These are phyloP conservation scores for Cephus spinipes DNA, from an alignment of 2,888 invertebrate genomes.

Conservation along the genomic window DNA sequence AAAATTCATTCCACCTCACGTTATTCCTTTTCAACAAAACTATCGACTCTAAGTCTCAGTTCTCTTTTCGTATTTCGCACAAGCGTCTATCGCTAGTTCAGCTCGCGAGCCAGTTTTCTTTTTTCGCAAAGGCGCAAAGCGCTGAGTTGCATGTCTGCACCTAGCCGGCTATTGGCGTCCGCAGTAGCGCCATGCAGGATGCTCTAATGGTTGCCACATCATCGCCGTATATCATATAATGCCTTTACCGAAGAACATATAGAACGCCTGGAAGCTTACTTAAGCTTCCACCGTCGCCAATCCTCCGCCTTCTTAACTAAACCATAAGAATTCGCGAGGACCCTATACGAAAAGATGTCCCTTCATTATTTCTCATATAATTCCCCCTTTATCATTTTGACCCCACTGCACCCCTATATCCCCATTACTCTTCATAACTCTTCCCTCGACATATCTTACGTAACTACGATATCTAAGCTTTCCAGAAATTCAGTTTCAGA, in stretches of 20 bases:
- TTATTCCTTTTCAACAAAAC: neutral
- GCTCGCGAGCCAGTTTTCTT: neutral
- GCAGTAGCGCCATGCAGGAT: constrained; percentile 1
- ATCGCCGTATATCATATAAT: constrained; percentile 14
- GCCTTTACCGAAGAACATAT: neutral
- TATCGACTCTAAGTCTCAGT: neutral
- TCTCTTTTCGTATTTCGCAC: neutral
- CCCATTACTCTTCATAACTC: neutral
- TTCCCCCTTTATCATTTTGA: too few species aligned
- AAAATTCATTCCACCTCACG: neutral
- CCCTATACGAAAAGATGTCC: neutral
- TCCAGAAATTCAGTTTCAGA: neutral
- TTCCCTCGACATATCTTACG: neutral
- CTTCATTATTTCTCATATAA: neutral
- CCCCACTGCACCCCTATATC: neutral
- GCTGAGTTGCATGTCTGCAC: constrained; percentile 20
- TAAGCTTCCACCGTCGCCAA: neutral
- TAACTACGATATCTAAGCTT: neutral
- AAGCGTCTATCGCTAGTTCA: neutral
- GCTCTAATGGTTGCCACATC: constrained; percentile 19
- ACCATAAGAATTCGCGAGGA: neutral
- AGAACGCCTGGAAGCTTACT: neutral
- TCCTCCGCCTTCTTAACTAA: neutral
- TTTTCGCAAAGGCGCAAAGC: constrained; percentile 15
- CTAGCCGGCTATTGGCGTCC: constrained; percentile 2